These are phyloP conservation scores for Tetranychus urticae DNA, from an alignment of 1,140 invertebrate genomes.

Conservation along the genomic window DNA sequence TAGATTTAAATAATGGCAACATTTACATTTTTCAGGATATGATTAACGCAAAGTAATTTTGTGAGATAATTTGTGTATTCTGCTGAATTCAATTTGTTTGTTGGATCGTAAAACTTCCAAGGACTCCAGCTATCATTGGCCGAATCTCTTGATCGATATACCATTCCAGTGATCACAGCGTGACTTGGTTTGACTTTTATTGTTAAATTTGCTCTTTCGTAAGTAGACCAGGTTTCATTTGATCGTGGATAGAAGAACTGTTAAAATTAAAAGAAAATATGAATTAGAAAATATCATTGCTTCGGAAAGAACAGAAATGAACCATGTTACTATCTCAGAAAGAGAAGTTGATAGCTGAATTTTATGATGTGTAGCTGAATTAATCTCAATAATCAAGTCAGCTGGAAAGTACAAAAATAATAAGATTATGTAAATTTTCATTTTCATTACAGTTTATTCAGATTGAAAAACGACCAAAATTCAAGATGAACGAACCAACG, in stretches of 20 bases:
- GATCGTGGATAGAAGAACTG: neutral
- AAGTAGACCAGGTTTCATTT: neutral
- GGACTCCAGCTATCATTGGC: neutral
- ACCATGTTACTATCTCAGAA: neutral
- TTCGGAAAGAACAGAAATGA: neutral
- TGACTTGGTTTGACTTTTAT: neutral
- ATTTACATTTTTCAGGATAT: too few species aligned
- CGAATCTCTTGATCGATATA: neutral
- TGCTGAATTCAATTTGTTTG: neutral
- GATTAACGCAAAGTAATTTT: too few species aligned
- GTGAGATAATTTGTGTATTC: too few species aligned
- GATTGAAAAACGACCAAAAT: too few species aligned
- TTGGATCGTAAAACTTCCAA: neutral
- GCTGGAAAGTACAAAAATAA: neutral
- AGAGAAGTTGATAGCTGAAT: too few species aligned
- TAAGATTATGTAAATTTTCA: neutral
- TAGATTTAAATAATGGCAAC: too few species aligned
- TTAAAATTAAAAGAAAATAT: too few species aligned
- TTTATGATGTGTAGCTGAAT: neutral
- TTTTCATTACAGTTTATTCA: too few species aligned
- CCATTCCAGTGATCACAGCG: neutral
- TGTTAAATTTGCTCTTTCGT: neutral
- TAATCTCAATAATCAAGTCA: neutral
- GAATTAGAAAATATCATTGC: too few species aligned
- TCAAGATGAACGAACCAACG: too few species aligned